Evolutionary conservation across 2,797 vertebrate genomes (phyloP), one percentile per base, ranked within the genome.

Genomic region (Siniperca obscura): DNA sequence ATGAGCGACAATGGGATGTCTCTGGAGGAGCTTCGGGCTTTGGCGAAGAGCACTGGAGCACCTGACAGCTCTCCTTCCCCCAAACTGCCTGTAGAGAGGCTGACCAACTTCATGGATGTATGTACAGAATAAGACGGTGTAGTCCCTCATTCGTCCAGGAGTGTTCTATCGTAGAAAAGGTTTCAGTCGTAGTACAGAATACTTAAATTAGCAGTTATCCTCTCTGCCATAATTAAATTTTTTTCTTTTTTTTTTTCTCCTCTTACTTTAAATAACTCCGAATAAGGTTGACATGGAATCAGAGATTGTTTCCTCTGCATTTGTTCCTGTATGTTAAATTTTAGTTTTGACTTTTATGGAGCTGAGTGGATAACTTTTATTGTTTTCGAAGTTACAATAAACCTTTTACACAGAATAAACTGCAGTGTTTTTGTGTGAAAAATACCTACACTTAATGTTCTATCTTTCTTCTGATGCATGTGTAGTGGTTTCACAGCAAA

Each of bases 51-150:
- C 19, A 22, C 5, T 3, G 78, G 75, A 9, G 80, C 89, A 5
- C 14, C 55, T 2, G 62, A 76, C 67, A 30, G 65, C 46, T 0
- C 70, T 30, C 48, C 78, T 0, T 42, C 85, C 30, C 62, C 64
- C 5, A n/a, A 52, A 0, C 0, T 91, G n/a, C 95, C 94, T 0
- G 92, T 94, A 22, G 95, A 97, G 89, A 92, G 90, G 19, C 95
- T 98, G 62, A 96, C 94, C 79, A 97, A 97, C 90, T 97, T 94
- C 87, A 90, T 97, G 94, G 96, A 98, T 17, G 97, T 98, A 93
- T 78, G 96, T 65, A 1, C 13, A 2, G 3, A 7, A 2, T 14
- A 11, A n/a, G n/a, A n/a, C n/a, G n/a, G n/a, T n/a, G n/a, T n/a
- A n/a, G n/a, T n/a, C n/a, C n/a, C n/a, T n/a, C n/a, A n/a, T n/a